A percentile compares a stretch with the other conserved stretches of the same genome.
Evolutionary conservation across 2,888 invertebrate genomes (phyloP).

Genomic region (Brenthis daphne): DNA sequence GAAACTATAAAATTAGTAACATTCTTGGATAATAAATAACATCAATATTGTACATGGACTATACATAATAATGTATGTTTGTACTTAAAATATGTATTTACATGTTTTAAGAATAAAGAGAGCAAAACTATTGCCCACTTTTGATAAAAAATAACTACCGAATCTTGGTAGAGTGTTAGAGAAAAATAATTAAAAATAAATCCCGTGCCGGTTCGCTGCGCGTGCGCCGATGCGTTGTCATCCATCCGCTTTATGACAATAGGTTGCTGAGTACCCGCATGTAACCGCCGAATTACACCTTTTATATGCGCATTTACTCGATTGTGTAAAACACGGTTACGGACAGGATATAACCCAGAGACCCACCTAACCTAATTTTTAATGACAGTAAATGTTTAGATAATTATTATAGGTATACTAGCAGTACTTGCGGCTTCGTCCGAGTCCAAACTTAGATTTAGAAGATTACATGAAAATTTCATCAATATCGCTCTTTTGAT

Average conservation of each 20-base stretch:
- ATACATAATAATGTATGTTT: too few relatives aligned
- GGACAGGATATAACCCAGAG: constrained; percentile 37
- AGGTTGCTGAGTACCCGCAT: constrained; percentile 47
- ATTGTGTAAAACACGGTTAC: constrained; percentile 57
- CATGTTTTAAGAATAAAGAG: too few relatives aligned
- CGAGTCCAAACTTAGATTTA: too few relatives aligned
- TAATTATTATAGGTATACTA: neutral
- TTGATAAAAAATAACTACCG: neutral
- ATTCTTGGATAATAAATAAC: too few relatives aligned
- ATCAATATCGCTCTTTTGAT: too few relatives aligned
- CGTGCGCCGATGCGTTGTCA: constrained; percentile 47
- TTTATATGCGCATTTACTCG: constrained; percentile 74
- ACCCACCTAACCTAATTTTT: constrained; percentile 15
- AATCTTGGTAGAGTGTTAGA: neutral
- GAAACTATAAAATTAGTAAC: too few relatives aligned
- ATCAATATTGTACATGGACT: too few relatives aligned
- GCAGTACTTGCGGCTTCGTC: neutral
- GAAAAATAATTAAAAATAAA: constrained; percentile 22
- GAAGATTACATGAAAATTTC: too few relatives aligned
- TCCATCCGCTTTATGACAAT: constrained; percentile 51
- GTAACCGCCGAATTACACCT: constrained; percentile 61
- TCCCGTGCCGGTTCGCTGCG: constrained; percentile 49
- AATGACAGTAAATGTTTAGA: neutral
- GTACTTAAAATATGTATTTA: too few relatives aligned
- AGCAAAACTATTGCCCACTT: too few relatives aligned